Evolutionary conservation across 2,113 vertebrate species (phyloP), one percentile per base, ranked within the genome.

Genomic region (Camelus bactrianus): DNA sequence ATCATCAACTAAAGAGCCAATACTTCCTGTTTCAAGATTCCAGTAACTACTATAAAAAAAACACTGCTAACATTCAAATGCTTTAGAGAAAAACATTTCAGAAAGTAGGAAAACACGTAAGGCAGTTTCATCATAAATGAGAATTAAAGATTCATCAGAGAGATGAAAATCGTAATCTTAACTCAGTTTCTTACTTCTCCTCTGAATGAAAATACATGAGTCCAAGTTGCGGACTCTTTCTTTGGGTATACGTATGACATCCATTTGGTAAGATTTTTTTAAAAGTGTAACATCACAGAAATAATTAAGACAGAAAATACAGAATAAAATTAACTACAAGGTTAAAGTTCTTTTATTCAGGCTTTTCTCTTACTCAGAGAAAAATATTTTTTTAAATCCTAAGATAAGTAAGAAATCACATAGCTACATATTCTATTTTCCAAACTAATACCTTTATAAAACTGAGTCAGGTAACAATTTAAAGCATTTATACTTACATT

Each of bases 401-500:
- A 81, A 70, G 22, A 93, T 80, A 67, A 97, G 60, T 81, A 52
- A 48, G 8, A 48, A 48, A 75, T 87, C 35, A 89, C 14, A 89
- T 26, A 76, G 56, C 11, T 38, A n/a, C 3, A 28, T 0, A 35
- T 62, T 94, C 60, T 62, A 89, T 60, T n/a, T 83, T 54, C 26
- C 12, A 3, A 58, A 91, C 85, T 11, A 13, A 5, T 73, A 50
- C 22, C 46, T 84, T 87, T 77, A 69, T 77, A 69, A 93, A 38
- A 65, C 17, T 32, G 26, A 96, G 77, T 77, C n/a, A 94, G 65
- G 54, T 83, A 86, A 93, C 48, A 93, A 93, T 84, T 93, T 93
- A 89, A 93, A 85, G 69, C 11, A 64, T 6, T 82, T 84, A 88
- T 35, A 98, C 99, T 99, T 98, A 99, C 99, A 99, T 80, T 99